Evolutionary conservation across 2,797 vertebrate species (phyloP).

Genomic region (Emydoidea blandingii): DNA sequence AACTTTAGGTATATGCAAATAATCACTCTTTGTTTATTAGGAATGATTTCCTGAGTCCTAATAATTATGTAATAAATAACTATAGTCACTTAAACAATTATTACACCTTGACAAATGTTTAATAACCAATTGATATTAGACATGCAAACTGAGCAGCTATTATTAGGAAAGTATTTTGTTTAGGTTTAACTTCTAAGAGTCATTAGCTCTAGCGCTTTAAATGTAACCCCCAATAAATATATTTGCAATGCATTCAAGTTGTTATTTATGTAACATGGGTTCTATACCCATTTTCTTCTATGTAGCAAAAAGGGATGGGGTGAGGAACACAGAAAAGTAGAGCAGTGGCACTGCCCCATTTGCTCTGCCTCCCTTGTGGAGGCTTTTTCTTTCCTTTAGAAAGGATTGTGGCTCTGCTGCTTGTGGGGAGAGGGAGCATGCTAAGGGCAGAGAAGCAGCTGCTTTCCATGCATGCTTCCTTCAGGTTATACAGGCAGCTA

Average conservation of each 20-base stretch:
- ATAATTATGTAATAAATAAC: neutral
- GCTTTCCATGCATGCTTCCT: fast-evolving
- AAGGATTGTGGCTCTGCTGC: neutral
- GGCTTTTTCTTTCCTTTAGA: neutral
- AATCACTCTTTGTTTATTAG: neutral
- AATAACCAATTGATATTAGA: neutral
- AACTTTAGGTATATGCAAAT: neutral
- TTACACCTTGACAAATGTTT: neutral
- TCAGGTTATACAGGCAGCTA: neutral
- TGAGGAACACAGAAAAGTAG: neutral
- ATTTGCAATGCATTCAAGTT: neutral
- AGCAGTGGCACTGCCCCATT: neutral
- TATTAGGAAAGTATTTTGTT: neutral
- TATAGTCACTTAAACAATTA: neutral
- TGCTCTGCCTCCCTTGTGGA: neutral
- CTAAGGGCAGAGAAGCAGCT: neutral
- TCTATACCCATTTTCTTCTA: fast-evolving
- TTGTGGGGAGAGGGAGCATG: fast-evolving
- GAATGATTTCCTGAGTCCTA: neutral
- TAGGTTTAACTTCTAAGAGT: neutral
- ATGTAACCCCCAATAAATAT: neutral
- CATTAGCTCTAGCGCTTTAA: fast-evolving
- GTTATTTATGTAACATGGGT: neutral
- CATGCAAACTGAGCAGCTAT: neutral
- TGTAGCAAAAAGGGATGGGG: neutral